Evolutionary conservation across 2,113 vertebrate genomes (phyloP).

Genomic region (Podarcis raffonei): DNA sequence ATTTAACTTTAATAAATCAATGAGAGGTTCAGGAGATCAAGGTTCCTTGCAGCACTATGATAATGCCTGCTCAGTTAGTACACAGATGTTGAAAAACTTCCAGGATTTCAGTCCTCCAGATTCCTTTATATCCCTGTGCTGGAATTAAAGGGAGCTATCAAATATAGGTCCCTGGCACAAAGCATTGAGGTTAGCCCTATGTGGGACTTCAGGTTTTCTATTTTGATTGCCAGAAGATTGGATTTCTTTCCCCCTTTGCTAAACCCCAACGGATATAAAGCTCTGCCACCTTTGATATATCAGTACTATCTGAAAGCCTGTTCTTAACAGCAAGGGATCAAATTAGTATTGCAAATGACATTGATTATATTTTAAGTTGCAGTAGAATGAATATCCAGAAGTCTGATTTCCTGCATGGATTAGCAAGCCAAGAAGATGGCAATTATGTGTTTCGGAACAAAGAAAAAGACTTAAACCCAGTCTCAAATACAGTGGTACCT

Average conservation of each 20-base stretch:
- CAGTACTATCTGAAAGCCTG: not conserved
- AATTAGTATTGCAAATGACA: not conserved
- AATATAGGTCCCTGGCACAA: not conserved
- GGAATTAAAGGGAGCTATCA: not conserved
- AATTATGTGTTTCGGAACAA: not conserved
- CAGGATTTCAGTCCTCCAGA: not conserved
- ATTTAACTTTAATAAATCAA: not conserved
- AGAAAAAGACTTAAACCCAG: not conserved
- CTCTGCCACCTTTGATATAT: not conserved
- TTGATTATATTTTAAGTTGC: conserved; percentile 19
- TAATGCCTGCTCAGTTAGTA: not conserved
- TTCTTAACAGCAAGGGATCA: not conserved
- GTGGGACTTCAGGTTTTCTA: not conserved
- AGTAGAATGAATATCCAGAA: not conserved
- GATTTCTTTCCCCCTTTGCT: not conserved
- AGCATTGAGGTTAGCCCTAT: not conserved
- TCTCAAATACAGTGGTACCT: not conserved
- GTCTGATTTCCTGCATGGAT: conserved; percentile 23
- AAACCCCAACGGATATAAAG: not conserved
- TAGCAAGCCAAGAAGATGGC: not conserved
- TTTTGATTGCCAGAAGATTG: not conserved
- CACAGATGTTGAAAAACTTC: not conserved
- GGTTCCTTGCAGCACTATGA: not conserved
- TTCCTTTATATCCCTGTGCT: not conserved
- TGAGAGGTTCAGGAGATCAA: not conserved